phyloP scores from a whole-genome alignment of 2,888 invertebrate species.

The Ypsolopha sequella region DNA sequence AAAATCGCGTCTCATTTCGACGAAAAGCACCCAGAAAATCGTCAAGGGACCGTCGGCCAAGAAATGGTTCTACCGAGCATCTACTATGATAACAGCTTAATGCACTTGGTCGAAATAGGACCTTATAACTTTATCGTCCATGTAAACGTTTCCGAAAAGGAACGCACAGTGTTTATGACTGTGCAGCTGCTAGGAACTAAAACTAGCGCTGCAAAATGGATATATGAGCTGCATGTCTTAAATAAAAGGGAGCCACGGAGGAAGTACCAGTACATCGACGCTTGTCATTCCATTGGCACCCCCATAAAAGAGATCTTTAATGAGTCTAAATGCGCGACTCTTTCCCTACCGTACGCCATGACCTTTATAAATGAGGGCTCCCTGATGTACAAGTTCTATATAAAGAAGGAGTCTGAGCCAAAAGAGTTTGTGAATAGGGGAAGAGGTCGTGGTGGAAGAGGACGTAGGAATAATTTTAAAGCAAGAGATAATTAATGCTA shows the following conservation, averaged over 20 bases:
- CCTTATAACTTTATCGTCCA: conserved; percentile 36
- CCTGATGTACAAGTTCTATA: conserved; percentile 26
- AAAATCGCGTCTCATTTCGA: conserved; percentile 34
- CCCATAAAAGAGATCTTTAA: conserved; percentile 22
- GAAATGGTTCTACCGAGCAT: conserved; percentile 30
- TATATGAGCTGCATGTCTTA: conserved; percentile 43
- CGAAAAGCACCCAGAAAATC: conserved; percentile 24
- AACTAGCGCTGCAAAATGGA: conserved; percentile 41
- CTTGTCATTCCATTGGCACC: conserved; percentile 23
- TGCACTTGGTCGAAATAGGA: conserved; percentile 27
- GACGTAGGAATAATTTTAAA: too few species aligned
- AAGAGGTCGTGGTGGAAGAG: too few species aligned
- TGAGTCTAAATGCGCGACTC: conserved; percentile 22
- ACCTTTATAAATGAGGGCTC: conserved; percentile 16
- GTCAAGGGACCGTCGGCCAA: conserved; percentile 24
- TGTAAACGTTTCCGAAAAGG: conserved; percentile 21
- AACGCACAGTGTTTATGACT: conserved; percentile 24
- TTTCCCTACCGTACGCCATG: conserved; percentile 23
- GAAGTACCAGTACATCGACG: conserved; percentile 28
- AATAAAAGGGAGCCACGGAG: conserved; percentile 37
- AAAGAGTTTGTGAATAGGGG: background rate
- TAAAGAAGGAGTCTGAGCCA: conserved; percentile 15
- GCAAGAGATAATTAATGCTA: too few species aligned
- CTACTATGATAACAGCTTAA: conserved; percentile 15
- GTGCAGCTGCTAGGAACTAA: conserved; percentile 37